Evolutionary conservation across 2,888 invertebrate species (phyloP).

Genomic region (Doris montereyensis): DNA sequence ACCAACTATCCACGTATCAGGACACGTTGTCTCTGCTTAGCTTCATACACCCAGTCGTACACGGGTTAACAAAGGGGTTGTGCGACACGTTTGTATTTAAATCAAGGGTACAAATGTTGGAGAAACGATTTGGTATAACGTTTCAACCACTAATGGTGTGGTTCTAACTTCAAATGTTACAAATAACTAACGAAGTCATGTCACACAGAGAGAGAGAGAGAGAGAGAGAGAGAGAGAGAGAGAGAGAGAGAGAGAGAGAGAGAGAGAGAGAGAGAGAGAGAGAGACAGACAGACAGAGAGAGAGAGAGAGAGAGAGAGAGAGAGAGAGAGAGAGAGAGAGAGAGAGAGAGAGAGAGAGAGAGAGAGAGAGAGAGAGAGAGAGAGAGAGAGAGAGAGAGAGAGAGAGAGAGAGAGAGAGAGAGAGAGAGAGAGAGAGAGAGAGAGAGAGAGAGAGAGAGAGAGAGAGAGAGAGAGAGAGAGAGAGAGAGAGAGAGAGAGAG

Average conservation of each 20-base stretch:
- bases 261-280: not conserved
- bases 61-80: too few species aligned
- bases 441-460: not conserved
- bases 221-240: constrained; percentile 10
- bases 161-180: too few species aligned
- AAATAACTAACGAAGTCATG: too few species aligned
- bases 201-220: constrained; percentile 5
- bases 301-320: not conserved
- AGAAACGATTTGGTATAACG: too few species aligned
- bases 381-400: not conserved
- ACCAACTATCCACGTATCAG: too few species aligned
- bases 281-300: not conserved
- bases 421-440: not conserved
- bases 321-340: not conserved
- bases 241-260: not conserved
- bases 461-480: constrained; percentile 10
- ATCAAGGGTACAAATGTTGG: too few species aligned
- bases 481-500: not conserved
- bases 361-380: not conserved
- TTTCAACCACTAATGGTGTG: too few species aligned
- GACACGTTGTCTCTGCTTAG: too few species aligned
- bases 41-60: too few species aligned
- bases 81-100: too few species aligned
- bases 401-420: constrained; percentile 16
- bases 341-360: not conserved